A percentile compares a stretch with the other conserved stretches of the same genome.
Evolutionary conservation across 1,140 invertebrate genomes (phyloP).

Genomic region (fruit fly (Drosophila melanogaster)): Release_6_plus_ISO1_MT NT_033777.3:15425501-15426000

Average conservation of each 20-base stretch:
- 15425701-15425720: conserved; percentile 23
- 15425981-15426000: conserved; percentile 40
- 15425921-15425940: conserved; percentile 47
- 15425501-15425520: conserved; percentile 49
- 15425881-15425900: background rate
- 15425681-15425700: conserved; percentile 34
- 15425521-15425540: conserved; percentile 28
- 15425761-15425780: no score
- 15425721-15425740: conserved; percentile 2
- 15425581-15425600: conserved; percentile 44
- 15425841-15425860: no score
- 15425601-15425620: conserved; percentile 63
- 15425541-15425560: conserved; percentile 69
- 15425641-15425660: conserved; percentile 59
- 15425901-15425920: conserved; percentile 2
- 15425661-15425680: conserved; percentile 42
- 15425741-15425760: background rate
- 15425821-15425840: no score
- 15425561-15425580: conserved; percentile 57
- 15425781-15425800: no score
- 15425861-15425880: background rate
- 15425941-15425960: conserved; percentile 35
- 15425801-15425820: no score
- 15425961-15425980: conserved; percentile 32
- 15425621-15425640: conserved; percentile 79